phyloP scores from a whole-genome alignment of 2,888 invertebrate genomes.

The Belgica antarctica region DNA sequence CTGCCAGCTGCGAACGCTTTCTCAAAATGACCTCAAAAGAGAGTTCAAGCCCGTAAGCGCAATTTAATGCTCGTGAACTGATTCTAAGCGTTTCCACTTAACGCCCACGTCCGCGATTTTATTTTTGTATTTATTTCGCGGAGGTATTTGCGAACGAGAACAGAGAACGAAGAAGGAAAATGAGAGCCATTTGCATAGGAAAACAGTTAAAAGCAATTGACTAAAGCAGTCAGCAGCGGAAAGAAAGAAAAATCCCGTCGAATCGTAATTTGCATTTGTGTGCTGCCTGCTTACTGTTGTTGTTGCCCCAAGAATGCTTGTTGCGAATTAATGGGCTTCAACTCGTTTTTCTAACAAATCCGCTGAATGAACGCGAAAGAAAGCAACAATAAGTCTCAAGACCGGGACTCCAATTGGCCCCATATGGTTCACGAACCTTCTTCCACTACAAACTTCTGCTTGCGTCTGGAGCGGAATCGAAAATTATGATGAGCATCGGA shows the following conservation, averaged over 20 bases:
- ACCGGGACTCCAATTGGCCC: neutral
- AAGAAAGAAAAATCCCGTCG: neutral
- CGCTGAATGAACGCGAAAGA: neutral
- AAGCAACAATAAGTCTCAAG: neutral
- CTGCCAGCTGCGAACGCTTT: neutral
- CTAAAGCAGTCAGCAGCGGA: neutral
- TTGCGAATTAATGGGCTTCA: conserved; percentile 17
- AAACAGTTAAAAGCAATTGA: conserved; percentile 26
- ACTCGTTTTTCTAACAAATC: conserved; percentile 16
- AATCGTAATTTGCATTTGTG: neutral
- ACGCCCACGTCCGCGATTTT: neutral
- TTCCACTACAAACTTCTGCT: neutral
- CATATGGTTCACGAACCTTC: conserved; percentile 20
- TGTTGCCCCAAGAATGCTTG: neutral
- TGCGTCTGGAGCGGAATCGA: neutral
- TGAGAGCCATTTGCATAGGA: conserved; percentile 19
- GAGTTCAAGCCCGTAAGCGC: neutral
- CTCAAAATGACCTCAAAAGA: neutral
- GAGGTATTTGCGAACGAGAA: neutral
- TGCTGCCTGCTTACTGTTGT: too few species aligned
- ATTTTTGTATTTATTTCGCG: neutral
- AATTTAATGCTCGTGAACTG: neutral
- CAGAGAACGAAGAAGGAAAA: neutral
- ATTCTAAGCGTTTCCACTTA: neutral
- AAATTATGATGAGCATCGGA: neutral